Evolutionary conservation across 2,888 invertebrate species (phyloP), one percentile per base, ranked within the genome.

Genomic region (Erebia palarica): DNA sequence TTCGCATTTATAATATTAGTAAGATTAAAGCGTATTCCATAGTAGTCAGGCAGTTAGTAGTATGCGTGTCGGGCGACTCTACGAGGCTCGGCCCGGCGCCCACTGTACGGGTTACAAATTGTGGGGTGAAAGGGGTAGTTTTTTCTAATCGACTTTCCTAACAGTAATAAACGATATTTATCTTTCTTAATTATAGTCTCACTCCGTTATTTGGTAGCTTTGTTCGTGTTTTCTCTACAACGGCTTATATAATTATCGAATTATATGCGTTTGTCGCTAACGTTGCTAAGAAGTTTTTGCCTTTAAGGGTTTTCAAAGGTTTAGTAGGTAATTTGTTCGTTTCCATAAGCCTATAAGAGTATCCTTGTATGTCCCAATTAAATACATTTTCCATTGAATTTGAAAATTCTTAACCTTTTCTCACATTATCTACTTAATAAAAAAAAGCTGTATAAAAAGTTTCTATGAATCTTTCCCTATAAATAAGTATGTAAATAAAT

Each of bases 81-180:
- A 55, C 55, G 13, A 66, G 65, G 42, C 65, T 57, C 77, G 79
- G 82, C 74, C 78, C 84, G 87, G 90, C 89, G 89, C 90, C 89
- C 92, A 91, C 91, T 89, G 93, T 86, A 93, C 90, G 92, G 92
- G 93, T 93, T 93, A 92, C 93, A 93, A 93, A 93, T 93, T 93
- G 92, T 92, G 91, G 93, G 92, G 91, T 89, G 91, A 92, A 93
- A 92, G 92, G 93, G 93, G 92, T 92, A 91, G 90, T 91, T 93
- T 93, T 92, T 93, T 91, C 87, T 91, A 92, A 92, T 92, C 92
- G 92, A 92, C 93, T 93, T 92, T 90, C 86, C 89, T 92, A 91
- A 91, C 91, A 87, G 93, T 93, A 93, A 93, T 93, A 93, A 93
- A 93, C 90, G 91, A 92, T 93, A 93, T 93, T 93, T 93, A 93